phyloP scores from a whole-genome alignment of 1,140 invertebrate genomes.

The Apis laboriosa region DNA sequence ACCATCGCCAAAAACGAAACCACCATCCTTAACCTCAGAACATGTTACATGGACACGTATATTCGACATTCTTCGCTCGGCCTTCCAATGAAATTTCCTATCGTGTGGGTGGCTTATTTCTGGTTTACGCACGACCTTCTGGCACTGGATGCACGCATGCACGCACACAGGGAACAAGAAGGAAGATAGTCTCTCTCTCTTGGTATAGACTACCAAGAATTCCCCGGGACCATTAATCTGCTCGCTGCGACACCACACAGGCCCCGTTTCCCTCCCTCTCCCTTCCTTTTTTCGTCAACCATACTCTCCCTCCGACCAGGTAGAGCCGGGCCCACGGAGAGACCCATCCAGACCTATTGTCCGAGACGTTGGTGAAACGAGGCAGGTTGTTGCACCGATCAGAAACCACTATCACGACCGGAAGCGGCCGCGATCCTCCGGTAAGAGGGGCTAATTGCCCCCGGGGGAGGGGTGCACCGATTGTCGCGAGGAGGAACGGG shows the following conservation, averaged over 20 bases:
- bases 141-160: constrained; percentile 40
- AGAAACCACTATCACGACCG: constrained; percentile 22
- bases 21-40: not conserved
- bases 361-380: constrained; percentile 61
- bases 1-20: no score
- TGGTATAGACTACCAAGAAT: constrained; percentile 77
- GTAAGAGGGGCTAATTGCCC: not conserved
- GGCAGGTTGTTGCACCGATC: constrained; percentile 44
- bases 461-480: not conserved
- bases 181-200: constrained; percentile 57
- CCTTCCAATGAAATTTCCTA: constrained; percentile 34
- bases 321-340: constrained; percentile 64
- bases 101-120: constrained; percentile 52
- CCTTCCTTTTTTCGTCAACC: constrained; percentile 13
- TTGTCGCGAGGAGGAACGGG: not conserved
- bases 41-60: not conserved
- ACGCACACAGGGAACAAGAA: not conserved
- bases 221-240: constrained; percentile 79
- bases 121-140: constrained; percentile 64
- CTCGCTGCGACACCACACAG: constrained; percentile 74
- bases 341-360: constrained; percentile 60
- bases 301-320: constrained; percentile 41
- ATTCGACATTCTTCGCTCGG: constrained; percentile 9
- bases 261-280: constrained; percentile 51
- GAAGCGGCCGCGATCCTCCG: constrained; percentile 6